Conservation (phyloP, 2,888 invertebrate species). For the Brenthis daphne region DNA sequence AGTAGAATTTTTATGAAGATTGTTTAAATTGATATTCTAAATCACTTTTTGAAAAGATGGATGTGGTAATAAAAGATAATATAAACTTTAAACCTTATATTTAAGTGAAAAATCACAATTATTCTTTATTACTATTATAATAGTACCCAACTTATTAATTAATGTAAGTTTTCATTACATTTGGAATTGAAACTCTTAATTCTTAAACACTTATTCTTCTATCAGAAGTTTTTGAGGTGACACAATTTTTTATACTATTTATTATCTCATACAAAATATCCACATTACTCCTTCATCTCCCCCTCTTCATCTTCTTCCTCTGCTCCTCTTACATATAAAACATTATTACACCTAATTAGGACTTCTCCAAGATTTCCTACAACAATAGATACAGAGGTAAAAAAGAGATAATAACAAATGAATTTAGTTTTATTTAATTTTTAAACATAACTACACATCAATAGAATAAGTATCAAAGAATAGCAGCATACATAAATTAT, state of each 20-base stretch:
- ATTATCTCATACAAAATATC: slow-evolving; percentile 7
- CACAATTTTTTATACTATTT: neutral
- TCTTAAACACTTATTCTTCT: slow-evolving; percentile 3
- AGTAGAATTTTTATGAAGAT: too few relatives aligned
- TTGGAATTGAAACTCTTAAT: slow-evolving; percentile 14
- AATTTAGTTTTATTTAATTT: too few relatives aligned
- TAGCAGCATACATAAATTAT: neutral
- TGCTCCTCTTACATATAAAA: slow-evolving; percentile 95
- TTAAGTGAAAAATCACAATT: slow-evolving; percentile 32
- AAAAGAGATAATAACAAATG: neutral
- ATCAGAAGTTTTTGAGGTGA: slow-evolving; percentile 1
- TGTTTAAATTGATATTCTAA: too few relatives aligned
- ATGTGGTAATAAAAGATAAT: slow-evolving; percentile 13
- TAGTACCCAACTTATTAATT: slow-evolving; percentile 7
- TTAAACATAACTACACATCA: neutral
- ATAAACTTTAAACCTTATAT: slow-evolving; percentile 32
- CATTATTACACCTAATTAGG: slow-evolving; percentile 97
- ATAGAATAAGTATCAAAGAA: too few relatives aligned
- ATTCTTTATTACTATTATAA: slow-evolving; percentile 5
- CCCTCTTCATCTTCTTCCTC: slow-evolving; percentile 99
- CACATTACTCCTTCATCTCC: slow-evolving; percentile 92
- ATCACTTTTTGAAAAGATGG: too few relatives aligned
- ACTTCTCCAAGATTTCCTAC: slow-evolving; percentile 96
- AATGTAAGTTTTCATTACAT: neutral
- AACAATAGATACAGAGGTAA: slow-evolving; percentile 38